phyloP scores from a whole-genome alignment of 2,113 vertebrate species.

The Eira barbara region DNA sequence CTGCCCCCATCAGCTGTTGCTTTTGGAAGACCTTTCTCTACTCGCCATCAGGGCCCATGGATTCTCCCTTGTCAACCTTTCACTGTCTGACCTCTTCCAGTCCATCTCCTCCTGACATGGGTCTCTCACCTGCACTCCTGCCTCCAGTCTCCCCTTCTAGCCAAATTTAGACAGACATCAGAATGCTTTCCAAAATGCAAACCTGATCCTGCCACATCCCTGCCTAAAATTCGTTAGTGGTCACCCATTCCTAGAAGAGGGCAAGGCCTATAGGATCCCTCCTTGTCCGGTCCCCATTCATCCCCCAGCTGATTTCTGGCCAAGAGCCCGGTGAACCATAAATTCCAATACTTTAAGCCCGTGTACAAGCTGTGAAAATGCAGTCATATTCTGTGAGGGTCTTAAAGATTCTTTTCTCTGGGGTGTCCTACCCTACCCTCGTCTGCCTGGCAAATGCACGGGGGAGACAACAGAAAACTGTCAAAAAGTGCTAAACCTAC shows the following conservation, averaged over 20 bases:
- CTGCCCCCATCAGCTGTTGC: background rate
- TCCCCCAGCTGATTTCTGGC: background rate
- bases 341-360: background rate
- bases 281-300: background rate
- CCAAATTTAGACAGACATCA: background rate
- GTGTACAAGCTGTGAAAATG: background rate
- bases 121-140: background rate
- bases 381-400: background rate
- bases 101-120: background rate
- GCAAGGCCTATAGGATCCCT: background rate
- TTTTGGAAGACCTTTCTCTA: background rate
- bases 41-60: background rate
- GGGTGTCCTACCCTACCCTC: background rate
- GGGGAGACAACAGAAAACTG: background rate
- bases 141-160: background rate
- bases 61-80: background rate
- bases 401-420: background rate
- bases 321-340: background rate
- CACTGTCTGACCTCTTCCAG: background rate
- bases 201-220: background rate
- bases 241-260: background rate
- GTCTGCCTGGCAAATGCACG: background rate
- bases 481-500: background rate
- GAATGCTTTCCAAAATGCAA: background rate
- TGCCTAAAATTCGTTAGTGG: background rate